These are phyloP conservation scores for Sarcophaga carnaria DNA, from an alignment of 2,888 invertebrate species.

Conservation along the genomic window DNA sequence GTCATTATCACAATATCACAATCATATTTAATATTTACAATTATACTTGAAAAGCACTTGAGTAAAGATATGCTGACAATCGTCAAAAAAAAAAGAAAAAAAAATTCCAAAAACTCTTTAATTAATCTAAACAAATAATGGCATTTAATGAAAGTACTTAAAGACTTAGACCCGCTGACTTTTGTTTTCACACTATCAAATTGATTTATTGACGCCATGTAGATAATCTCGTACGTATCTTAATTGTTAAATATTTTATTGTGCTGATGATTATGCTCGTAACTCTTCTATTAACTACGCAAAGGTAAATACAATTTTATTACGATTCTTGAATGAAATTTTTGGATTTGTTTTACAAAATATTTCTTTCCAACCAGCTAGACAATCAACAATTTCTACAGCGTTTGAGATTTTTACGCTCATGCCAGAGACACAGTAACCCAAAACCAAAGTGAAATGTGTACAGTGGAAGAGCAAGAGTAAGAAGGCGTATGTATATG, in stretches of 20 bases:
- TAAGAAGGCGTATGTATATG: background rate
- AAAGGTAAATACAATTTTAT: too few species aligned
- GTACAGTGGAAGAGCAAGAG: background rate
- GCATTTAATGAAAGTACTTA: background rate
- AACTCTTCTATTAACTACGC: too few species aligned
- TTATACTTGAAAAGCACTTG: background rate
- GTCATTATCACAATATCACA: too few species aligned
- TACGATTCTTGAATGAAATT: too few species aligned
- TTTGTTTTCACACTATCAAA: background rate
- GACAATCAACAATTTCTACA: background rate
- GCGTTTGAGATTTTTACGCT: conserved; percentile 11
- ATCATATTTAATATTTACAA: background rate
- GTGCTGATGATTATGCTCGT: too few species aligned
- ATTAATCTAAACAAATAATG: background rate
- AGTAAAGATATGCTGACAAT: background rate
- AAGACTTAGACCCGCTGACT: background rate
- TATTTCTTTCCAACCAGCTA: background rate
- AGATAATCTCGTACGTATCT: too few species aligned
- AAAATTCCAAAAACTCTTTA: background rate
- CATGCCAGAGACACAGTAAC: conserved; percentile 31
- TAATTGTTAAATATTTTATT: background rate
- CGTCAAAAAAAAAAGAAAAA: too few species aligned
- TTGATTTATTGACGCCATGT: background rate
- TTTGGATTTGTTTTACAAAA: too few species aligned
- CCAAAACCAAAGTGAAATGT: conserved; percentile 6